Evolutionary conservation across 2,888 invertebrate genomes (phyloP), one percentile per base, ranked within the genome.

Genomic region (Cylloceria caligata): DNA sequence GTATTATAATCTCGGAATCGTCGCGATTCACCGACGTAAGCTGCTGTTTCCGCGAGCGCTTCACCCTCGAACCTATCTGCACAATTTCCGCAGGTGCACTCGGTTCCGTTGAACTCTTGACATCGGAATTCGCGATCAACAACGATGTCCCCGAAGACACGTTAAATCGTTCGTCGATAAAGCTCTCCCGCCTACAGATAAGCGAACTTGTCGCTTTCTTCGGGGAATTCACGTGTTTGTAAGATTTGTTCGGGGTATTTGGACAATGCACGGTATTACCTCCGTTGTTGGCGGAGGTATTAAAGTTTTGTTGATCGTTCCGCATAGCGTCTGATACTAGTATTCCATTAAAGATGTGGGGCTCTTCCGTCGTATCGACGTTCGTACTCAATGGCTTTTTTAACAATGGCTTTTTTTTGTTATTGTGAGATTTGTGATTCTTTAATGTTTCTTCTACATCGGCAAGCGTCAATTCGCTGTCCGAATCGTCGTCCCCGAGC

Each of bases 1-100:
- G 93, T 60, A 93, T 92, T 64, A 93, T 93, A 34, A 93, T 93
- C 81, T 93, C 93, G 0, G 92, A 90, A 80, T 92, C 92, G 0
- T 89, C 91, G 0, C 93, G 90, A 81, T 93, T 91, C 0, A 92
- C 92, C 0, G 88, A 88, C 1, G 89, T 91, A 57, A 93, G 85
- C 74, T 93, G 92, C 67, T 93, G 93, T 52, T 93, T 93, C 27
- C 93, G 87, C 0, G 92, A 88, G 71, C 92, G 85, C 73, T 93
- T 93, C 0, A 89, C 87, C 85, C 89, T 88, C 21, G 77, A 57
- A 5, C 67, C 79, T 4, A 21, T 57, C 16, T 55, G 39, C 24
- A 39, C 5, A 62, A 39, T 62, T 39, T 75, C 81, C 11, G 57
- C 7, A 0, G 19, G 9, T 7, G 55, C 21, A 9, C 67, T 68